These are phyloP conservation scores for Phengaris alcon DNA, from an alignment of 2,888 invertebrate species.

Conservation along the genomic window DNA sequence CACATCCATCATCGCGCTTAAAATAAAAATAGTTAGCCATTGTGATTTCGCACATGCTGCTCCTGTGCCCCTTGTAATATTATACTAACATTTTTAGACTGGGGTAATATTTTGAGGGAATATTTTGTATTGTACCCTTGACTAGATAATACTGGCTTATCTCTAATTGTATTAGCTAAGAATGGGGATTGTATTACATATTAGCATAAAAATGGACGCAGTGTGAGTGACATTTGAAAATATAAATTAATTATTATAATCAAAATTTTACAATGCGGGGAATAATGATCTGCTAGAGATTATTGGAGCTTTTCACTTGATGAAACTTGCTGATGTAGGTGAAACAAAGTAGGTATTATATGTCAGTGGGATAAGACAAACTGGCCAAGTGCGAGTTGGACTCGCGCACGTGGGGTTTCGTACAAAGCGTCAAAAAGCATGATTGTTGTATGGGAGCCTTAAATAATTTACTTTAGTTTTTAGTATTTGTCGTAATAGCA, in stretches of 20 bases:
- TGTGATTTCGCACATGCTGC: constrained; percentile 74
- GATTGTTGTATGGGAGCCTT: too few relatives aligned
- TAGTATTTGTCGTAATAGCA: too few relatives aligned
- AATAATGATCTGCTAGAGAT: neutral
- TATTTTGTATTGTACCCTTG: constrained; percentile 65
- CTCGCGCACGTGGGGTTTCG: too few relatives aligned
- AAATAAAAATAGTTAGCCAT: constrained; percentile 56
- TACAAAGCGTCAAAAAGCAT: too few relatives aligned
- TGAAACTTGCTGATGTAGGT: neutral
- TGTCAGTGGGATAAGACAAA: too few relatives aligned
- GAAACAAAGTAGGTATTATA: neutral
- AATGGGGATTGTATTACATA: constrained; percentile 74
- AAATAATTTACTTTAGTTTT: too few relatives aligned
- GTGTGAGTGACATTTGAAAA: constrained; percentile 54
- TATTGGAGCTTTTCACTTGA: constrained; percentile 39
- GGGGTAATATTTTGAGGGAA: constrained; percentile 47
- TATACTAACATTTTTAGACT: constrained; percentile 71
- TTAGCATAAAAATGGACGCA: constrained; percentile 68
- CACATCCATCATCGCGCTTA: constrained; percentile 60
- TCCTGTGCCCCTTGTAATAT: constrained; percentile 71
- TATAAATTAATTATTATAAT: constrained; percentile 67
- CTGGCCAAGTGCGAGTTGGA: too few relatives aligned
- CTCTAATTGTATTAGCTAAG: constrained; percentile 67
- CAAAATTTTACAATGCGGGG: neutral
- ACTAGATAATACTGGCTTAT: constrained; percentile 79